These are phyloP conservation scores for Acomys russatus DNA, from an alignment of 2,797 vertebrate species.

Conservation along the genomic window DNA sequence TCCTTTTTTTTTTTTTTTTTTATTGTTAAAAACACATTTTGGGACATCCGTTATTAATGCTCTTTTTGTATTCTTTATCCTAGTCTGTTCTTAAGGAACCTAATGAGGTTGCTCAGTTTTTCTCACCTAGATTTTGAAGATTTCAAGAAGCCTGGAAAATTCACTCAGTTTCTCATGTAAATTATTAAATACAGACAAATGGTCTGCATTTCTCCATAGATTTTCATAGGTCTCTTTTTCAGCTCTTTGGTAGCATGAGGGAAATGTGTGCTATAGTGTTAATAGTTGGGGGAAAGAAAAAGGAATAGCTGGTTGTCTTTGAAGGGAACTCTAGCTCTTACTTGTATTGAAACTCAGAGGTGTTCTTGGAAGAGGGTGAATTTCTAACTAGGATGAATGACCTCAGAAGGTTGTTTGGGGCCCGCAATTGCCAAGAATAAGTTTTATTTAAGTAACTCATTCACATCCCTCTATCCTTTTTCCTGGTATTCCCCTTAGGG, in stretches of 20 bases:
- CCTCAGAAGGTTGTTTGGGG: background rate
- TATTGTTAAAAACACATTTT: background rate
- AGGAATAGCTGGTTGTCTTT: background rate
- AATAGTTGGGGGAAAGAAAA: background rate
- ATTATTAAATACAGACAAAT: conserved; percentile 57
- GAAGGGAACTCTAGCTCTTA: background rate
- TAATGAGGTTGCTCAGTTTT: conserved; percentile 1
- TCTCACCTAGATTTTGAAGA: background rate
- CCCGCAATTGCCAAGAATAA: background rate
- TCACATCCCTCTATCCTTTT: background rate
- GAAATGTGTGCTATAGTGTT: background rate
- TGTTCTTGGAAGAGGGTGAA: background rate
- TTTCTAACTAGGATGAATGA: background rate
- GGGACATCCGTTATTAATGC: background rate
- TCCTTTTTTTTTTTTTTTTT: background rate
- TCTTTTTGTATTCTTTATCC: background rate
- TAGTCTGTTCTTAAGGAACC: conserved; percentile 7
- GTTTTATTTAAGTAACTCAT: background rate
- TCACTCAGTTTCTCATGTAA: background rate
- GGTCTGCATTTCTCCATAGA: background rate
- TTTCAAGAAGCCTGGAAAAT: background rate
- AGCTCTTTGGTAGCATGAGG: background rate
- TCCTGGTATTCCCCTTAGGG: background rate
- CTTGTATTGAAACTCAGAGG: background rate
- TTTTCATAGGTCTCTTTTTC: background rate